Evolutionary conservation across 2,113 vertebrate genomes (phyloP).

Genomic region (Ochotona princeps): DNA sequence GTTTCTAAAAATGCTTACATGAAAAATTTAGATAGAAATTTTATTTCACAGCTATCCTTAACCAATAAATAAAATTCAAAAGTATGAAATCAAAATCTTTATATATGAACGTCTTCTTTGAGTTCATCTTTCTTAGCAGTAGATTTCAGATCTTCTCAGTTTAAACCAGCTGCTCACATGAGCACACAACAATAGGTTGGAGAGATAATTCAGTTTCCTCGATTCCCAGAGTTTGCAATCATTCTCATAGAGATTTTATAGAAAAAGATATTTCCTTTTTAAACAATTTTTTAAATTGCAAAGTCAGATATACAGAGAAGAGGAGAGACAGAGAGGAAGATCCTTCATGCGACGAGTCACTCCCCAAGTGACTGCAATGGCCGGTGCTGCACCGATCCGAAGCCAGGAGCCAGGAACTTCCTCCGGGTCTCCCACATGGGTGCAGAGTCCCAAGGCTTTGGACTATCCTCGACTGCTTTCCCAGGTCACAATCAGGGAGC

Average conservation of each 20-base stretch:
- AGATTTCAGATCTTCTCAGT: not conserved
- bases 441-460: too few species aligned
- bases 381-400: too few species aligned
- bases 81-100: not conserved
- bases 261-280: not conserved
- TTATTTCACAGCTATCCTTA: not conserved
- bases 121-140: not conserved
- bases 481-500: too few species aligned
- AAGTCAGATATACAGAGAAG: too few species aligned
- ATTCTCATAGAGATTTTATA: not conserved
- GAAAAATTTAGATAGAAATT: not conserved
- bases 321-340: too few species aligned
- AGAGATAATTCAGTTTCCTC: not conserved
- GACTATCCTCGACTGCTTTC: too few species aligned
- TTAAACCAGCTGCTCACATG: not conserved
- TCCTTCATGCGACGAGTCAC: too few species aligned
- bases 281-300: too few species aligned
- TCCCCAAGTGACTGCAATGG: too few species aligned
- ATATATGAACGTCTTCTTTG: not conserved
- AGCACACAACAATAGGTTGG: not conserved
- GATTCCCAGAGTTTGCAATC: not conserved
- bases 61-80: constrained; percentile 9
- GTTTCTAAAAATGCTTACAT: not conserved
- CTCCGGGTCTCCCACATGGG: too few species aligned
- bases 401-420: too few species aligned